Evolutionary conservation across 1,140 invertebrate species (phyloP).

Genomic region (Lysiphlebus fabarum): DNA sequence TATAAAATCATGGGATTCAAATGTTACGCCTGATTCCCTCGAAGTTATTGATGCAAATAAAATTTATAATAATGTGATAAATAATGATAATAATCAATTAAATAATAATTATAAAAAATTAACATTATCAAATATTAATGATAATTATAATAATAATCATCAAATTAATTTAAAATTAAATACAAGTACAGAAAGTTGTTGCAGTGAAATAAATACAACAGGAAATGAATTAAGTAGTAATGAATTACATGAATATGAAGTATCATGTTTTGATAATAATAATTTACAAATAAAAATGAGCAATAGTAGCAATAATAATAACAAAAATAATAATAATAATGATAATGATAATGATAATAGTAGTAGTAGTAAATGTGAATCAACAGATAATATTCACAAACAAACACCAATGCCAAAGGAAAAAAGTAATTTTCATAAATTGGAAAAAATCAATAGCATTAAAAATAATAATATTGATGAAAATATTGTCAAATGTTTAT

Average conservation of each 20-base stretch:
- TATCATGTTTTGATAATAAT: constrained; percentile 16
- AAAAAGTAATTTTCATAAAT: too few relatives aligned
- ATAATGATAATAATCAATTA: background rate
- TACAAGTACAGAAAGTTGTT: constrained; percentile 32
- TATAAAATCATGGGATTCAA: constrained; percentile 25
- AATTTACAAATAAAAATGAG: background rate
- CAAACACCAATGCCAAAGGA: constrained; percentile 11
- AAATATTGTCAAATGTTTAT: background rate
- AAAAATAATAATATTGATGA: background rate
- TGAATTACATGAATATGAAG: constrained; percentile 46
- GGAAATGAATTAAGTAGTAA: constrained; percentile 45
- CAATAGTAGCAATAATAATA: background rate
- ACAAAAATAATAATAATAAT: background rate
- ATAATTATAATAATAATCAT: background rate
- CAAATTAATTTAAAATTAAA: constrained; percentile 13
- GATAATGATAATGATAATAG: background rate
- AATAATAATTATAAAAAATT: constrained; percentile 1
- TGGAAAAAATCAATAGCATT: too few relatives aligned
- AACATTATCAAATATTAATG: constrained; percentile 4
- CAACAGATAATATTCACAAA: background rate
- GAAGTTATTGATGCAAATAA: constrained; percentile 29
- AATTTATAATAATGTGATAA: background rate
- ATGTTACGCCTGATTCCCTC: constrained; percentile 47
- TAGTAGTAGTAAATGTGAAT: constrained; percentile 1
- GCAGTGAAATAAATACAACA: constrained; percentile 41